Evolutionary conservation across 2,888 invertebrate genomes (phyloP).

Genomic region (Aspidiotus destructor): DNA sequence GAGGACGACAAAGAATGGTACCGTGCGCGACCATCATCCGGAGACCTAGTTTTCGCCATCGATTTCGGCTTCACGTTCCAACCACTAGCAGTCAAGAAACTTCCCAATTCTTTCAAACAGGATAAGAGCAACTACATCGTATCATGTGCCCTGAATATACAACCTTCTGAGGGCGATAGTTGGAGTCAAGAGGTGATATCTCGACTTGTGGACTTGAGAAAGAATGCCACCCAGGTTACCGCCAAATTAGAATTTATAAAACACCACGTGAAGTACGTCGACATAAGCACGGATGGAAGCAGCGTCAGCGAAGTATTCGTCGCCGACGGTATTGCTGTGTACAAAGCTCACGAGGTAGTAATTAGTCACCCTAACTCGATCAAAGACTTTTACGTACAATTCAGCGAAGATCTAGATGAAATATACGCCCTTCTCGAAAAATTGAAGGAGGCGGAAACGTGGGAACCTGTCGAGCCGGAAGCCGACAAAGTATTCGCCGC

Average conservation of each 20-base stretch:
- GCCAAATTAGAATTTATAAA: constrained; percentile 50
- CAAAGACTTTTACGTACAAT: constrained; percentile 66
- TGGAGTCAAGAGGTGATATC: constrained; percentile 59
- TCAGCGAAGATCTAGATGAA: constrained; percentile 51
- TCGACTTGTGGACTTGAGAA: constrained; percentile 57
- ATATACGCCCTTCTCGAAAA: constrained; percentile 36
- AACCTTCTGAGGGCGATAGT: constrained; percentile 49
- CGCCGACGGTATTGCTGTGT: constrained; percentile 43
- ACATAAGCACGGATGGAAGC: constrained; percentile 51
- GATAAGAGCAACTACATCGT: constrained; percentile 44
- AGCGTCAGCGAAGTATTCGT: constrained; percentile 54
- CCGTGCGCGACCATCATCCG: constrained; percentile 49
- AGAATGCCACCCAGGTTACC: constrained; percentile 47
- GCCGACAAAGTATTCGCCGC: constrained; percentile 53
- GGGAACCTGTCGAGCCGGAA: constrained; percentile 9
- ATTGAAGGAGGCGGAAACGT: constrained; percentile 10
- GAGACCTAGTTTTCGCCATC: constrained; percentile 43
- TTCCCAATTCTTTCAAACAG: constrained; percentile 47
- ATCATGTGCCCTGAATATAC: constrained; percentile 42
- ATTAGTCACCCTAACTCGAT: constrained; percentile 58
- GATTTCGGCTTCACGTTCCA: constrained; percentile 64
- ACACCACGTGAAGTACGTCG: constrained; percentile 41
- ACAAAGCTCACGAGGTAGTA: constrained; percentile 49
- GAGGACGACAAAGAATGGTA: constrained; percentile 87
- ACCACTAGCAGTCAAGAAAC: constrained; percentile 43